Conservation (phyloP, 1,140 invertebrate genomes). For the Globodera ellingtonae region DNA sequence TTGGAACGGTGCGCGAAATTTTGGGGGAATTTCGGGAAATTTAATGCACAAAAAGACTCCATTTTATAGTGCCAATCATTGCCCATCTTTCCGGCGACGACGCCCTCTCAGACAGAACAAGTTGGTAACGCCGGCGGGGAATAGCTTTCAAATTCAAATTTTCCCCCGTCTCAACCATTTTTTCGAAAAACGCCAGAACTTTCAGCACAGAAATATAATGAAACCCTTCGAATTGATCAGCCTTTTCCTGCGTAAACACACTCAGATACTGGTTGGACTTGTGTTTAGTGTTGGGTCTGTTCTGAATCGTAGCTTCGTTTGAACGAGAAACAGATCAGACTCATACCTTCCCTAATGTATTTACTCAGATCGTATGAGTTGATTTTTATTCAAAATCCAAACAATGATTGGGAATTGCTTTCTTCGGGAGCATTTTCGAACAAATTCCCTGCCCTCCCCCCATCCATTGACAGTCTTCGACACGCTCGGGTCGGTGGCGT, state of each 20-base stretch:
- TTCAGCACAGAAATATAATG: no score
- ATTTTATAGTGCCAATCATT: constrained; percentile 57
- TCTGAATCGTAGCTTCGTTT: no score
- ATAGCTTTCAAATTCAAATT: no score
- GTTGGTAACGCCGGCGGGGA: not conserved
- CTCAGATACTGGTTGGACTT: not conserved
- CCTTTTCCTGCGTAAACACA: not conserved
- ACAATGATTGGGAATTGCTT: not conserved
- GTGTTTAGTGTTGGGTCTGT: no score
- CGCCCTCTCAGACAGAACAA: constrained; percentile 54
- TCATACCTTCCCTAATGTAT: not conserved
- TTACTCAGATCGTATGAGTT: no score
- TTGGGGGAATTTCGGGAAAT: not conserved
- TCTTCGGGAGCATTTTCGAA: not conserved
- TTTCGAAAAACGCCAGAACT: no score
- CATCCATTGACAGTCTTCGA: constrained; percentile 48
- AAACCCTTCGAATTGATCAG: no score
- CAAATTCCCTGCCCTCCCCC: not conserved
- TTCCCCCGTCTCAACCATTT: no score
- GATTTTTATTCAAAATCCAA: no score
- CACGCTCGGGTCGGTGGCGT: constrained; percentile 63
- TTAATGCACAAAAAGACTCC: not conserved
- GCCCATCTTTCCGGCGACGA: constrained; percentile 65
- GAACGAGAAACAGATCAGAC: no score
- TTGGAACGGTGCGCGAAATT: constrained; percentile 48